Percentiles rank a stretch among this genome's conserved stretches.
Evolutionary conservation across 2,888 invertebrate genomes (phyloP).

Genomic region (Synanthedon vespiformis): DNA sequence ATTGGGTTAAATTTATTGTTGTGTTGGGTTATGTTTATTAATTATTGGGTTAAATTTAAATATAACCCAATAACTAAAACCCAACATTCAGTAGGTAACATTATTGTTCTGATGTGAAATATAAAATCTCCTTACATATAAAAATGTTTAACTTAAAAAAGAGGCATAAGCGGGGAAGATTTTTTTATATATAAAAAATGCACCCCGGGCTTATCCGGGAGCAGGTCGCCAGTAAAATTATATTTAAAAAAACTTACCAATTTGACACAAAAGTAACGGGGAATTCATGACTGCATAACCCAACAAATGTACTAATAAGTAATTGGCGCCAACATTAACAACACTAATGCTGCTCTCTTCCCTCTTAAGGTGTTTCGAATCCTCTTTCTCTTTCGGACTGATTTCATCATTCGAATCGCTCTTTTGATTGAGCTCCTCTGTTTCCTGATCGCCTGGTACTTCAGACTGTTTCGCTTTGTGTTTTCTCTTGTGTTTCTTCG

Average conservation of each 20-base stretch:
- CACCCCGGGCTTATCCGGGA: no score
- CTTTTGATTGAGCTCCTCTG: neutral
- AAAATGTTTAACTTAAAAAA: no score
- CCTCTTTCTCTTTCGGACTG: slow-evolving; percentile 1
- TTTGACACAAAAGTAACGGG: slow-evolving; percentile 41
- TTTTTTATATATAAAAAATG: no score
- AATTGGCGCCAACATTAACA: slow-evolving; percentile 62
- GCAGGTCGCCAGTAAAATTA: no score
- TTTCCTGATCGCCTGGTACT: slow-evolving; percentile 9
- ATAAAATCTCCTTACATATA: no score
- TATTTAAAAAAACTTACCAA: slow-evolving; percentile 35
- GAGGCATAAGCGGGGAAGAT: no score
- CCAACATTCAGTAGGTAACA: no score
- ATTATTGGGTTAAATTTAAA: no score
- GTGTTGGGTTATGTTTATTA: no score
- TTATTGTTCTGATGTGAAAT: no score
- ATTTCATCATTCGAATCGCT: neutral
- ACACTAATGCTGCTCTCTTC: slow-evolving; percentile 37
- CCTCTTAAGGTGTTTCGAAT: slow-evolving; percentile 5
- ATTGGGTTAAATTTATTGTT: no score
- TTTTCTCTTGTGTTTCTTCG: slow-evolving; percentile 10
- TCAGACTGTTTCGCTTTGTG: slow-evolving; percentile 9
- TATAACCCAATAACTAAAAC: no score
- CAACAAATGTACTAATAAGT: slow-evolving; percentile 63
- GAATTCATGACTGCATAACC: slow-evolving; percentile 64